Conservation (phyloP, 1,140 invertebrate species). For the Euwallacea fornicatus region DNA sequence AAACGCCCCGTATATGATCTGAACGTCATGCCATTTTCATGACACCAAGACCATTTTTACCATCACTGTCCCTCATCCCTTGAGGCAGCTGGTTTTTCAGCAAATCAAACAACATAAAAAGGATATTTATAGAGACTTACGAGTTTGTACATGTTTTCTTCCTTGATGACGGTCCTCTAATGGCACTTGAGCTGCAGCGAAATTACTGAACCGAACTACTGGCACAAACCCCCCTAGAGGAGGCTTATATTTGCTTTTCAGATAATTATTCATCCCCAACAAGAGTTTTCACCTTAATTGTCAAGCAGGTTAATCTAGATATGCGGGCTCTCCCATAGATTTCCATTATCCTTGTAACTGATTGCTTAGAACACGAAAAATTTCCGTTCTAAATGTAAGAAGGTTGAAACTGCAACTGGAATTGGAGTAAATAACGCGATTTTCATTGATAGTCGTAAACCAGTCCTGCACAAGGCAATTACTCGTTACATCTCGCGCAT, state of each 20-base stretch:
- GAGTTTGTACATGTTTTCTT: slow-evolving; percentile 14
- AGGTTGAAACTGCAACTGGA: slow-evolving; percentile 3
- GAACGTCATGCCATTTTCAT: not conserved
- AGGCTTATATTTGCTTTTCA: not conserved
- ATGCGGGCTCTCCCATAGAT: not conserved
- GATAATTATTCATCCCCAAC: slow-evolving; percentile 13
- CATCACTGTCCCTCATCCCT: not conserved
- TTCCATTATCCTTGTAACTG: slow-evolving; percentile 17
- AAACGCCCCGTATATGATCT: not conserved
- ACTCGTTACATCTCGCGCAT: too few relatives aligned
- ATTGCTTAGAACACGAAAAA: slow-evolving; percentile 3
- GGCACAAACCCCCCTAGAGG: not conserved
- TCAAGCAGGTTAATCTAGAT: slow-evolving; percentile 7
- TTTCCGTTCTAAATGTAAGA: not conserved
- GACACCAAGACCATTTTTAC: not conserved
- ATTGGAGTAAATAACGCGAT: not conserved
- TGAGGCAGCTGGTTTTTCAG: not conserved
- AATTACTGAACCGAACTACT: not conserved
- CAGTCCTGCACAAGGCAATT: too few relatives aligned
- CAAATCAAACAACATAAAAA: not conserved
- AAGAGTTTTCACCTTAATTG: slow-evolving; percentile 7
- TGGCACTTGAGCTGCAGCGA: slow-evolving; percentile 2
- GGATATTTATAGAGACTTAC: slow-evolving; percentile 5
- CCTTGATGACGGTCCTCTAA: not conserved
- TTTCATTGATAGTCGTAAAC: too few relatives aligned